Base-by-base conservation (phyloP, 2,888 invertebrate genomes). In the Lasiommata megera region DNA sequence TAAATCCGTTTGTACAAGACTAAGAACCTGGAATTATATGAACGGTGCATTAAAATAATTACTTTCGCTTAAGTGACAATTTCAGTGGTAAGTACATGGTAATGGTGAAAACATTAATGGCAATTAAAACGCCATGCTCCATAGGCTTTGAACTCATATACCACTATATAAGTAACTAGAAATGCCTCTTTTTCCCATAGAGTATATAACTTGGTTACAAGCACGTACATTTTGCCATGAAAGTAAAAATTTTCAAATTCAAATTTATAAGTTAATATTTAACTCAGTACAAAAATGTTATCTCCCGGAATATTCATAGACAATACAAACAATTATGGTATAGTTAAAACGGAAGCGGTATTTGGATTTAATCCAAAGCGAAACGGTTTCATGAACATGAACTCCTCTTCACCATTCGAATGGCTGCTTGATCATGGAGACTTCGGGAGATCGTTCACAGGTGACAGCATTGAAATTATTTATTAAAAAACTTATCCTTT, bases 271-370 rank as follows among this genome's bases (percentile, higher is more conserved):
- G n/a, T n/a, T n/a, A n/a, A n/a, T n/a, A n/a, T n/a, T n/a, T n/a
- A n/a, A n/a, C n/a, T n/a, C n/a, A 29, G 6, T 14, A 11, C 58
- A 54, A 16, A n/a, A 61, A 88, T 85, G 84, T 61, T 85, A 41
- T 76, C 84, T 0, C 74, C 77, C 7, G 80, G 79, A 0, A 52
- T 84, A 1, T 75, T 86, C 29, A 60, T 83, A 16, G 80, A 84
- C 56, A 82, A 77, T 38, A 57, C 76, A 0, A 84, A 73, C 64
- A 81, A 86, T 58, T 84, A 82, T 61, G 81, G 84, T 0, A 80
- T 84, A 56, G 78, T 85, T 16, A 87, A 86, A 55, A 85, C 84
- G 0, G 85, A 87, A 59, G 77, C 83, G 0, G 61, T 84, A 0
- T 79, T 88, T 55, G 80, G 81, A 0, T 84, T 83, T 54, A 69